phyloP scores from a whole-genome alignment of 2,113 vertebrate species.

The Suricata suricatta region DNA sequence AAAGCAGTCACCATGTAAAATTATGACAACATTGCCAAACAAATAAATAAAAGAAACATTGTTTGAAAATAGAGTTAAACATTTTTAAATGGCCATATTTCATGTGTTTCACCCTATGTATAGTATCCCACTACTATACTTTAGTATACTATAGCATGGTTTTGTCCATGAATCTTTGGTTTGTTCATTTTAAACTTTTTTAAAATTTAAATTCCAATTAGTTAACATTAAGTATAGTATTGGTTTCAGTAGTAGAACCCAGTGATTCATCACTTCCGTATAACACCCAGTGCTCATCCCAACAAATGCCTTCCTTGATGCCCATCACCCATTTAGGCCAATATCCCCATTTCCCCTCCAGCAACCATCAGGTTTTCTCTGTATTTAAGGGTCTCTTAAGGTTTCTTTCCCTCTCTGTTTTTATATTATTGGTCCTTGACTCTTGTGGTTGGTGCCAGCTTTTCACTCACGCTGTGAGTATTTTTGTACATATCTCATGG shows the following conservation, averaged over 20 bases:
- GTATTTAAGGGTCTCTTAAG: too few relatives aligned
- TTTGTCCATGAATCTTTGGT: not conserved
- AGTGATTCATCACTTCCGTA: too few relatives aligned
- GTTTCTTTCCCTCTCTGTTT: too few relatives aligned
- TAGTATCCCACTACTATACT: not conserved
- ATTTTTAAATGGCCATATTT: not conserved
- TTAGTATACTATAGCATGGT: not conserved
- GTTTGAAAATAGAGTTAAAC: not conserved
- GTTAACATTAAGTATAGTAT: too few relatives aligned
- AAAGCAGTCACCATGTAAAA: not conserved
- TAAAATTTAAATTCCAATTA: too few relatives aligned
- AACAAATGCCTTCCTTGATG: too few relatives aligned
- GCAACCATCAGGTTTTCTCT: too few relatives aligned
- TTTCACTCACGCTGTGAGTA: not conserved
- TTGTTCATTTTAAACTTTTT: too few relatives aligned
- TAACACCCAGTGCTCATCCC: too few relatives aligned
- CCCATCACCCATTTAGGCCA: too few relatives aligned
- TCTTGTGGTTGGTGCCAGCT: not conserved
- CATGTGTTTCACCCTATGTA: not conserved
- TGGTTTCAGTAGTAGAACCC: too few relatives aligned
- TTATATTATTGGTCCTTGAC: not conserved
- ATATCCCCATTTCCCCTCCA: too few relatives aligned
- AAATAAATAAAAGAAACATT: not conserved
- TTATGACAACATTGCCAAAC: not conserved
- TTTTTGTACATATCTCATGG: not conserved